A percentile compares a stretch with the other conserved stretches of the same genome.
These are phyloP conservation scores for Dendropsophus ebraccatus DNA, from an alignment of 2,113 vertebrate genomes.

Conservation along the genomic window DNA sequence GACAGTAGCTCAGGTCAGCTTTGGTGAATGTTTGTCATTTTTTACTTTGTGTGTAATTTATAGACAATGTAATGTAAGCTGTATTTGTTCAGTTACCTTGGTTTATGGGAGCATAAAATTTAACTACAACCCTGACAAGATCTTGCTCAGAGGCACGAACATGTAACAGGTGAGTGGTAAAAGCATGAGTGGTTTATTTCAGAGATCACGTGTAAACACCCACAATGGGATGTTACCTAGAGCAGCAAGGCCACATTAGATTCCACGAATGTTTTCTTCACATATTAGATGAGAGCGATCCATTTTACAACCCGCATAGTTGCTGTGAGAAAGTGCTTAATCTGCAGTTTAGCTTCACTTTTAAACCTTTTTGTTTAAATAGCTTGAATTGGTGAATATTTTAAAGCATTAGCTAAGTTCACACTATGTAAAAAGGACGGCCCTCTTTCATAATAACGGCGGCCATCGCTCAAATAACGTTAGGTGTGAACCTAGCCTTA, in stretches of 20 bases:
- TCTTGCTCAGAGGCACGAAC: neutral
- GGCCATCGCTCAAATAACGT: too few relatives aligned
- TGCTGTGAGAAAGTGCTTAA: neutral
- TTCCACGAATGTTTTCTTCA: neutral
- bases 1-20: neutral
- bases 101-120: slow-evolving; percentile 3
- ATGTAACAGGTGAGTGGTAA: neutral
- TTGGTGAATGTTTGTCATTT: neutral
- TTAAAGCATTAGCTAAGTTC: too few relatives aligned
- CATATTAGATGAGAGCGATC: neutral
- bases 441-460: too few relatives aligned
- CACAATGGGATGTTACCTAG: neutral
- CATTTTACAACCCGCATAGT: neutral
- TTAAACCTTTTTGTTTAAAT: neutral
- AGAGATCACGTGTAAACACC: neutral
- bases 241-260: neutral
- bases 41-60: neutral
- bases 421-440: too few relatives aligned
- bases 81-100: neutral
- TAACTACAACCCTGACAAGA: neutral
- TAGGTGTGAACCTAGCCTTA: too few relatives aligned
- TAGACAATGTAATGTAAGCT: neutral
- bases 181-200: neutral
- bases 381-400: neutral
- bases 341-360: neutral